Conservation (phyloP, 2,888 invertebrate genomes). For the Imbricaverruca yamaguchii region DNA sequence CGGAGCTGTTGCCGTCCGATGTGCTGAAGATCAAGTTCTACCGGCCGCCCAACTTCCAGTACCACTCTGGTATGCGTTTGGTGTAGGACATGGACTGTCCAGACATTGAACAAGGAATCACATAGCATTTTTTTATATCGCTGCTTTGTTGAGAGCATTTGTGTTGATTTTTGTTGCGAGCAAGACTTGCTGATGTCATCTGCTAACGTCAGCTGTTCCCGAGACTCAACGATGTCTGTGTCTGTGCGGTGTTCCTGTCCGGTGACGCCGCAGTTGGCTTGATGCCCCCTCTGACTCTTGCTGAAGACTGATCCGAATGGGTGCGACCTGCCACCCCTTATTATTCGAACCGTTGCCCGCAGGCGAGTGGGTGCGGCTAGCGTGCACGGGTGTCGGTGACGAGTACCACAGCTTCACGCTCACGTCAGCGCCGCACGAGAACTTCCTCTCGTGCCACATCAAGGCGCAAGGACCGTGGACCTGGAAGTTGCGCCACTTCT, state of each 20-base stretch:
- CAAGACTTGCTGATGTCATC: no score
- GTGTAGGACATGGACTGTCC: no score
- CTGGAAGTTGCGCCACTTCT: constrained; percentile 82
- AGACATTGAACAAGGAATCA: no score
- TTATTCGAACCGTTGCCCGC: not conserved
- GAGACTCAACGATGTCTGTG: no score
- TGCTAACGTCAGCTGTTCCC: no score
- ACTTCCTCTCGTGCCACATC: constrained; percentile 88
- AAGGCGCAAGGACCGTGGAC: constrained; percentile 92
- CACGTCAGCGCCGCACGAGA: constrained; percentile 93
- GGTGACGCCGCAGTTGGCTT: no score
- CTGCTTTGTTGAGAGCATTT: no score
- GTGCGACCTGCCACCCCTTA: not conserved
- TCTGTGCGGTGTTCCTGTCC: no score
- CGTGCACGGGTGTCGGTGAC: constrained; percentile 80
- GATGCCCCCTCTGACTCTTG: no score
- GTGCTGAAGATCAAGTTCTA: constrained; percentile 92
- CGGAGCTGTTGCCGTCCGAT: constrained; percentile 86
- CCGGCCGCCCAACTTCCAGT: constrained; percentile 84
- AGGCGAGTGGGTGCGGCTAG: constrained; percentile 88
- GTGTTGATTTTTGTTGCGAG: no score
- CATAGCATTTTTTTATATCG: no score
- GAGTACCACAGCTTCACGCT: constrained; percentile 94
- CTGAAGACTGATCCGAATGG: no score
- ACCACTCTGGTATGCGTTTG: constrained; percentile 41